Base-by-base conservation (phyloP, 2,113 vertebrate genomes). In the Spilogale gracilis region DNA sequence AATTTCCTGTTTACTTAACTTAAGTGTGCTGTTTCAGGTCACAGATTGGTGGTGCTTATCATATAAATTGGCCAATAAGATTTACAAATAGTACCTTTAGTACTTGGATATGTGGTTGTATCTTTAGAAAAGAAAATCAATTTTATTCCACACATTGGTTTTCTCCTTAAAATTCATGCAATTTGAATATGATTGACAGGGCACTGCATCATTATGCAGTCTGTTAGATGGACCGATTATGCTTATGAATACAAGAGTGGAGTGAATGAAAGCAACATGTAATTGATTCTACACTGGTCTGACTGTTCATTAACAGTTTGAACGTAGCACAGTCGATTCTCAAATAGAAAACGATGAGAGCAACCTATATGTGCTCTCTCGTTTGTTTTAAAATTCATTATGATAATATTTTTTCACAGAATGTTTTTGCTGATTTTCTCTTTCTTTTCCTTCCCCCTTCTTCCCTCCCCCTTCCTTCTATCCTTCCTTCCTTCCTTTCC, bases 251-350 rank as follows among this genome's bases (percentile, higher is more conserved):
- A 98, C 97, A 92, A 98, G 98, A 99, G 98, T 97, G 98, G 98
- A 98, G 96, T 96, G 98, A 98, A 98, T 98, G 98, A 99, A 98
- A 98, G 98, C 98, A 98, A 98, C 50, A 83, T 97, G 98, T 99
- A 99, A 99, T 99, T 99, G 99, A 99, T 99, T 99, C 99, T 98
- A 98, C 98, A 98, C 97, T 98, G 97, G 98, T 97, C 97, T 97
- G 98, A 98, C 89, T 97, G 98, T 99, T 99, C 98, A 98, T 99
- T 99, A 99, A 98, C 87, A 94, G 96, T 98, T 98, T 98, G 98
- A 99, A 98, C 98, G 97, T 83, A 85, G 97, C 97, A 50, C 56
- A 1, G 60, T 92, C 6, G 0, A 4, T 11, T 94, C 93, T 83
- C 50, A 54, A 90, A 97, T 88, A 82, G 79, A 87, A 95, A 86